Percentiles rank a stretch among this genome's conserved stretches.
phyloP scores from a whole-genome alignment of 2,888 invertebrate species.

The Hetaerina titia region DNA sequence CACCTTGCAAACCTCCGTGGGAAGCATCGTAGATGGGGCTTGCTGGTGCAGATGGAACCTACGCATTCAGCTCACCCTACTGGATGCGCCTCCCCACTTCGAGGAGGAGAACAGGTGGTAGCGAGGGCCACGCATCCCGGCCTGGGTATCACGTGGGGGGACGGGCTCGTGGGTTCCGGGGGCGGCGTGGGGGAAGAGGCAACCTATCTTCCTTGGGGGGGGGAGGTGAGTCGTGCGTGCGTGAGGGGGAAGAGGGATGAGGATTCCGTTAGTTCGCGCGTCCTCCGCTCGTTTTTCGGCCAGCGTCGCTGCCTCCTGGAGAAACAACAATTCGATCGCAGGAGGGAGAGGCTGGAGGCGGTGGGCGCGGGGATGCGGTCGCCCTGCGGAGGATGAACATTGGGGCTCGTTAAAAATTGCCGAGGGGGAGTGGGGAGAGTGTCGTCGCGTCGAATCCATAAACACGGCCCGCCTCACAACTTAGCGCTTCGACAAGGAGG shows the following conservation, averaged over 20 bases:
- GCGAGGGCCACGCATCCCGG: neutral
- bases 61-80: too few species aligned
- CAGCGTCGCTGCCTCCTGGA: neutral
- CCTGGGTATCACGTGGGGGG: neutral
- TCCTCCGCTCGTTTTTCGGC: neutral
- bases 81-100: neutral
- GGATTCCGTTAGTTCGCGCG: neutral
- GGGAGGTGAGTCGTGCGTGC: neutral
- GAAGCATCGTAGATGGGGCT: too few species aligned
- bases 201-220: neutral
- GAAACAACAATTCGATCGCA: constrained; percentile 7
- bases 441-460: constrained; percentile 9
- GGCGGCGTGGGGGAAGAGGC: neutral
- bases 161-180: neutral
- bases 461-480: neutral
- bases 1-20: too few species aligned
- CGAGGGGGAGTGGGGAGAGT: neutral
- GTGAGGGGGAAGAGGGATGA: neutral
- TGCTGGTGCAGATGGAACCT: too few species aligned
- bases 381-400: neutral
- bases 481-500: neutral
- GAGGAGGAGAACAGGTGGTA: neutral
- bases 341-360: neutral
- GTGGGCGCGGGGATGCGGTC: neutral
- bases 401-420: constrained; percentile 10